Evolutionary conservation across 2,113 vertebrate species (phyloP).

Genomic region (Lipophrys pholis): DNA sequence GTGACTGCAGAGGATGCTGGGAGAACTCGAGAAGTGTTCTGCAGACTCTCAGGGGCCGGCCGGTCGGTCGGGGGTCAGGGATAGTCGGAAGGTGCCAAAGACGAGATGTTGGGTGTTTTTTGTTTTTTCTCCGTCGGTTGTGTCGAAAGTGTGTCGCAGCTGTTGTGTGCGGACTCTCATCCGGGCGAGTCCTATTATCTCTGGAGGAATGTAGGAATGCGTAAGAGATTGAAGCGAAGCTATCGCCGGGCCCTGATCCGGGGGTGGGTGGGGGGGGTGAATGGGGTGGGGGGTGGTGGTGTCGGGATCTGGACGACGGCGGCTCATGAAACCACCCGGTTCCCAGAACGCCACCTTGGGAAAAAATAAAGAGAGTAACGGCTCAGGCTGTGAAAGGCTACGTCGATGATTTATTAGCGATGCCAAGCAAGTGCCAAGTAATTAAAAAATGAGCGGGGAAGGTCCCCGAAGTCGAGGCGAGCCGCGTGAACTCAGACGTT

Average conservation of each 20-base stretch:
- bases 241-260: background rate
- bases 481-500: too few relatives aligned
- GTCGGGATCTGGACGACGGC: background rate
- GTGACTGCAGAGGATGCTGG: slow-evolving; percentile 77
- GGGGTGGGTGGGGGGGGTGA: background rate
- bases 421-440: too few relatives aligned
- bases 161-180: slow-evolving; percentile 20
- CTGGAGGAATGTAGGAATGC: background rate
- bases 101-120: slow-evolving; percentile 37
- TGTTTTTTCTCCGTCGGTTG: background rate
- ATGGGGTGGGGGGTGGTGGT: background rate
- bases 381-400: too few relatives aligned
- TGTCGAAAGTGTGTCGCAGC: slow-evolving; percentile 17
- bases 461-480: too few relatives aligned
- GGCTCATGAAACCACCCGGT: background rate
- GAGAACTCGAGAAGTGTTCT: slow-evolving; percentile 46
- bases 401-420: too few relatives aligned
- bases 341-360: too few relatives aligned
- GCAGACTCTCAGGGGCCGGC: slow-evolving; percentile 76
- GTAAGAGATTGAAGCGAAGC: background rate
- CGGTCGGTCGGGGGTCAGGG: slow-evolving; percentile 61
- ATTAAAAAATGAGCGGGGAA: too few relatives aligned
- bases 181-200: background rate
- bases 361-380: too few relatives aligned
- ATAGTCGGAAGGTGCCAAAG: slow-evolving; percentile 66